A percentile compares a stretch with the other conserved stretches of the same genome.
Evolutionary conservation across 2,888 invertebrate species (phyloP).

Genomic region (Rhabditophanes sp.): DNA sequence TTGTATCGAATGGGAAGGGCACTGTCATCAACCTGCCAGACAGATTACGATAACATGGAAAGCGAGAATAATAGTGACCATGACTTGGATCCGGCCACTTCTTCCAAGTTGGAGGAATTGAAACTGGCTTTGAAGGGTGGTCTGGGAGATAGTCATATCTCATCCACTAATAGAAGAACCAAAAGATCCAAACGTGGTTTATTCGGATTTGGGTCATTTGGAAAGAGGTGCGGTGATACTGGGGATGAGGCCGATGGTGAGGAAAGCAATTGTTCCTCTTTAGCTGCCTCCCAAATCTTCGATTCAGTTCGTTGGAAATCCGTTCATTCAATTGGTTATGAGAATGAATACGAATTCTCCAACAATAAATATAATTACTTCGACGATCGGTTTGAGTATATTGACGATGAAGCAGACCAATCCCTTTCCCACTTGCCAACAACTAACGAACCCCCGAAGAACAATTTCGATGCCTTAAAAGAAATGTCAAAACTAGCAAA

Average conservation of each 20-base stretch:
- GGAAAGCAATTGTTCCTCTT: slow-evolving; percentile 23
- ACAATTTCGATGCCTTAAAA: not conserved
- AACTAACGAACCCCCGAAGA: slow-evolving; percentile 4
- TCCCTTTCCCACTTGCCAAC: not conserved
- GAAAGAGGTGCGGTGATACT: slow-evolving; percentile 1
- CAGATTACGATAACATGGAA: slow-evolving; percentile 41
- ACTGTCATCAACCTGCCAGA: slow-evolving; percentile 33
- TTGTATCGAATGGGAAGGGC: slow-evolving; percentile 7
- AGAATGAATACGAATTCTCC: slow-evolving; percentile 38
- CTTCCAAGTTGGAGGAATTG: slow-evolving; percentile 11
- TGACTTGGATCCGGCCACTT: slow-evolving; percentile 10
- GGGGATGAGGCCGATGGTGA: slow-evolving; percentile 23
- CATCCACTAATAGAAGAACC: slow-evolving; percentile 1
- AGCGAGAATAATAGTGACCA: no score
- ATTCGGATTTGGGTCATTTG: not conserved
- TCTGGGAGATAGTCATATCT: slow-evolving; percentile 2
- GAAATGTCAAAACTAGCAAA: slow-evolving; percentile 14
- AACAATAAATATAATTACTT: slow-evolving; percentile 20
- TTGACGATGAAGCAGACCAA: slow-evolving; percentile 1
- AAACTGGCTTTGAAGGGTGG: slow-evolving; percentile 12
- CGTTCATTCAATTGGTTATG: slow-evolving; percentile 40
- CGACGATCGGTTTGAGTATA: slow-evolving; percentile 1
- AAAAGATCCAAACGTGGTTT: slow-evolving; percentile 2
- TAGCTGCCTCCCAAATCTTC: slow-evolving; percentile 22
- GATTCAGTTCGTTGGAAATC: slow-evolving; percentile 19